phyloP scores from a whole-genome alignment of 2,797 vertebrate species.

The Channa striata region DNA sequence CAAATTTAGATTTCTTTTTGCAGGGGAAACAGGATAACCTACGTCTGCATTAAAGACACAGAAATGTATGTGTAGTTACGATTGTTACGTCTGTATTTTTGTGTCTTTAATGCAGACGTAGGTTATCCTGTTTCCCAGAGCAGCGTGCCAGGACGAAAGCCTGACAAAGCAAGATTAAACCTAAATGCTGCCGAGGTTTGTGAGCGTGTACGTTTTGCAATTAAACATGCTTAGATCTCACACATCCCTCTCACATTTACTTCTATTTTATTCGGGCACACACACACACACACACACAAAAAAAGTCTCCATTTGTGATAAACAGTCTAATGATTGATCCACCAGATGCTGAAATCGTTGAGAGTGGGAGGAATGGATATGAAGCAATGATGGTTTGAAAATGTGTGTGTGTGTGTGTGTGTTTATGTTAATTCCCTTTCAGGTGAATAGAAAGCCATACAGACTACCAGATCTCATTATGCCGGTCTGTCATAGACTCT shows the following conservation, averaged over 20 bases:
- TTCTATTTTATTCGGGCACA: no score
- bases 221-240: slow-evolving; percentile 30
- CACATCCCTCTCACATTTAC: slow-evolving; percentile 3
- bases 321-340: slow-evolving; percentile 59
- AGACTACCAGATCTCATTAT: slow-evolving; percentile 76
- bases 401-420: slow-evolving; percentile 28
- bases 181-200: slow-evolving; percentile 8
- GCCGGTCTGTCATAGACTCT: slow-evolving; percentile 67
- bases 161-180: slow-evolving; percentile 39
- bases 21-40: background rate
- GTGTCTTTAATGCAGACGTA: slow-evolving; percentile 29
- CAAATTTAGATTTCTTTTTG: slow-evolving; percentile 23
- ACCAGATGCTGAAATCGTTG: slow-evolving; percentile 51
- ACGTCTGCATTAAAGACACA: no score
- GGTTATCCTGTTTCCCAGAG: slow-evolving; percentile 38
- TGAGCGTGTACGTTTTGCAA: background rate
- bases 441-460: slow-evolving; percentile 70
- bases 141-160: slow-evolving; percentile 17
- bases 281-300: no score
- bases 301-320: slow-evolving; percentile 43
- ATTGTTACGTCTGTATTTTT: slow-evolving; percentile 16
- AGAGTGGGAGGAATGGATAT: slow-evolving; percentile 36
- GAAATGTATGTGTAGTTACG: slow-evolving; percentile 26
- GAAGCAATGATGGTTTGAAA: slow-evolving; percentile 51
- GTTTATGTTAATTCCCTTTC: slow-evolving; percentile 69